Base-by-base conservation (phyloP, 2,113 vertebrate species). In the Melanocharis versteri region DNA sequence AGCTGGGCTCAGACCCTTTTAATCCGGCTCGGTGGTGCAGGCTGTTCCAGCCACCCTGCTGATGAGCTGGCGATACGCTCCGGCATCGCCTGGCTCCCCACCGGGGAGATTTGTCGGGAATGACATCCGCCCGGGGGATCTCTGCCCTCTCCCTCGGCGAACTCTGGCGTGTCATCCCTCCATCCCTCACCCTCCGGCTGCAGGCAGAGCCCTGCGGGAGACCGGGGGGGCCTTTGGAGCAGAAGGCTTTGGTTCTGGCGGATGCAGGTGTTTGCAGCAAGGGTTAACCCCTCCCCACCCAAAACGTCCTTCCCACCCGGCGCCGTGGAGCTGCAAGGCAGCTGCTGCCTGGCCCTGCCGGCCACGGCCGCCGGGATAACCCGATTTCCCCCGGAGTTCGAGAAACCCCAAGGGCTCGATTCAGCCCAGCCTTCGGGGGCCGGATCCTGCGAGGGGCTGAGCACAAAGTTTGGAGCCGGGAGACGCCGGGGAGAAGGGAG, bases 221-320 rank as follows among this genome's bases (percentile, higher is more conserved):
- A 6, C 30, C 10, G 0, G 19, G 15, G 58, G 19, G 47, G 13
- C 35, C 42, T 79, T 44, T 9, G 57, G 57, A 89, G 76, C 82
- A 44, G 35, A 7, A 50, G 57, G 78, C 28, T 82, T 81, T 9
- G 51, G 27, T 27, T 56, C 48, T 51, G 84, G 20, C 51, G 73
- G 75, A 48, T 93, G 94, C 89, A 95, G 93, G 94, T 94, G 87
- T 87, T 94, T 95, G 96, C 94, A 85, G 93, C 3, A 62, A 68
- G 78, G 73, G 79, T 96, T 96, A 95, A 96, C 96, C 95, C 92
- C 71, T 92, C 57, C 89, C 45, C 70, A 68, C 65, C 86, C 90
- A 69, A 82, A 85, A 72, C 5, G 83, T 94, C 96, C 95, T 94
- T 96, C 70, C 89, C 84, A 64, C 35, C 54, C 83, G 18, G 88